These are phyloP conservation scores for Cryptomyrus ogoouensis DNA, from an alignment of 2,113 vertebrate genomes.

Conservation along the genomic window DNA sequence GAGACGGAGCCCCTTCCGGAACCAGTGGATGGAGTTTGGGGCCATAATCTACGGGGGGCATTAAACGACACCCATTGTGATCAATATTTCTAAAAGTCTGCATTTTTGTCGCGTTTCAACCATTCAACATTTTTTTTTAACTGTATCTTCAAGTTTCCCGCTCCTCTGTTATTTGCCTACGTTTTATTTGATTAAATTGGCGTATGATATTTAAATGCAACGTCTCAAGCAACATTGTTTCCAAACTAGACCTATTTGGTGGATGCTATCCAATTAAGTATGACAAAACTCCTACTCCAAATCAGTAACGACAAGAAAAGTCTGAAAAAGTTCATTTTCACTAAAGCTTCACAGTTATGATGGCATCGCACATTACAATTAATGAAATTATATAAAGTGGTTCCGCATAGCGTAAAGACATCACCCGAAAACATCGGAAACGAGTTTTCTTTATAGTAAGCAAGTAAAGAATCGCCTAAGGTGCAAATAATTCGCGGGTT, in stretches of 20 bases:
- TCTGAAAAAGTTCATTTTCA: not conserved
- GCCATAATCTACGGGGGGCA: slow-evolving; percentile 31
- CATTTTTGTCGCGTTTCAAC: not conserved
- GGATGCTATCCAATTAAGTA: not conserved
- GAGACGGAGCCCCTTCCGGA: slow-evolving; percentile 49
- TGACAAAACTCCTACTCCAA: not conserved
- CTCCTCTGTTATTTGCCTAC: not conserved
- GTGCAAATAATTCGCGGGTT: not conserved
- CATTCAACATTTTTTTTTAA: not conserved
- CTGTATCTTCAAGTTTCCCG: not conserved
- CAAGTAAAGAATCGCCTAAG: not conserved
- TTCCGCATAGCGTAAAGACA: not conserved
- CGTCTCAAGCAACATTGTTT: not conserved
- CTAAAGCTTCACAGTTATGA: not conserved
- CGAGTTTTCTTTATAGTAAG: not conserved
- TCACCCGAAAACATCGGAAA: not conserved
- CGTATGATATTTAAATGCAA: not conserved
- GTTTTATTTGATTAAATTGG: not conserved
- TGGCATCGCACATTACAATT: not conserved
- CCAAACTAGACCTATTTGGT: not conserved
- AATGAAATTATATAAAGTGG: not conserved
- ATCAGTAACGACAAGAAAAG: not conserved
- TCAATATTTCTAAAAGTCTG: not conserved
- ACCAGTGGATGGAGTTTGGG: slow-evolving; percentile 47
- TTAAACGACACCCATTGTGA: not conserved